Evolutionary conservation across 2,797 vertebrate genomes (phyloP).

Genomic region (Alcedo quadribrachys): DNA sequence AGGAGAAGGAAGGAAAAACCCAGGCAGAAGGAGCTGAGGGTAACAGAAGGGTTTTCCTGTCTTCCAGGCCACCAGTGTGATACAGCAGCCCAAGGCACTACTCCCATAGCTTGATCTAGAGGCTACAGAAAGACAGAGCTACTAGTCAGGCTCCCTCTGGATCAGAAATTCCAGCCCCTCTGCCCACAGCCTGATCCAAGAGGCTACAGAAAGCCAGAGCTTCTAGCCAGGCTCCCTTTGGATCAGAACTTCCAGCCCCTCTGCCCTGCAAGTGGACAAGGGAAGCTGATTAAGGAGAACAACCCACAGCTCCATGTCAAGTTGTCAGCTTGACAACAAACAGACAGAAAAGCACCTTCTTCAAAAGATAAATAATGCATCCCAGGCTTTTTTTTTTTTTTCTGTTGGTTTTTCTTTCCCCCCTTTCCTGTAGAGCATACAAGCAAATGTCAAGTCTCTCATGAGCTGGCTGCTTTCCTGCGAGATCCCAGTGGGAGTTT

Average conservation of each 20-base stretch:
- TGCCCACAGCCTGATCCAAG: background rate
- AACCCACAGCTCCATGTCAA: conserved; percentile 58
- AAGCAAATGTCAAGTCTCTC: conserved; percentile 26
- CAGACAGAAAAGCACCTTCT: conserved; percentile 66
- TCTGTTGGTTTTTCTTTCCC: too few relatives aligned
- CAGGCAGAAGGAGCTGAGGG: background rate
- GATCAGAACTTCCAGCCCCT: background rate
- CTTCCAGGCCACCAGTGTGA: background rate
- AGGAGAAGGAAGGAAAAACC: background rate
- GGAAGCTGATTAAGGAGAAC: conserved; percentile 72
- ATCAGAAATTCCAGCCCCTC: background rate
- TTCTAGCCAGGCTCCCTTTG: background rate
- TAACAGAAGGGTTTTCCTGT: background rate
- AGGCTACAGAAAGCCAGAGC: background rate
- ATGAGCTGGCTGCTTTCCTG: conserved; percentile 83
- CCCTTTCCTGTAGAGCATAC: conserved; percentile 63
- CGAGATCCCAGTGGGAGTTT: conserved; percentile 52
- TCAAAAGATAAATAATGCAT: conserved; percentile 83
- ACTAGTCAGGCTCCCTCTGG: background rate
- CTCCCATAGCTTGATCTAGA: background rate
- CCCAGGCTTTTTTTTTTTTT: conserved; percentile 15
- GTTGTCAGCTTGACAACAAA: conserved; percentile 73
- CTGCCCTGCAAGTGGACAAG: background rate
- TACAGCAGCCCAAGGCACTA: background rate
- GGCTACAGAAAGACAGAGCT: background rate